Percentiles rank a stretch among this genome's conserved stretches.
Conservation (phyloP, 2,113 vertebrate species). For the Laticauda colubrina region DNA sequence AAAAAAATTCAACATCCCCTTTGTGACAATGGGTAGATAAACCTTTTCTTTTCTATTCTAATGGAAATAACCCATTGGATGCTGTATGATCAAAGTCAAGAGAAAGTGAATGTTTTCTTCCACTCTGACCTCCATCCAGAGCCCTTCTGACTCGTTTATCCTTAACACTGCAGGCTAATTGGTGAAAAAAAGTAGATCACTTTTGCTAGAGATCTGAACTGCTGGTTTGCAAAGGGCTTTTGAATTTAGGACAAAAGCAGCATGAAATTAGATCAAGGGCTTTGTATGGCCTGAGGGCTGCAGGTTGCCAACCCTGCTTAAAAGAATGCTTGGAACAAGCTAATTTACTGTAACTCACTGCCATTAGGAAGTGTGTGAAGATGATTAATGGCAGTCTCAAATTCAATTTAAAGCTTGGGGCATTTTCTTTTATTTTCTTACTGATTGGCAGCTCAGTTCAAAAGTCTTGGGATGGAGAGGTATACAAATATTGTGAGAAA, state of each 20-base stretch:
- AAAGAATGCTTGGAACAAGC: background rate
- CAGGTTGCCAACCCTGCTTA: background rate
- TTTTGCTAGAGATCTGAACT: background rate
- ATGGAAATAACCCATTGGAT: background rate
- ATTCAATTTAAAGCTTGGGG: background rate
- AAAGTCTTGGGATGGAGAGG: background rate
- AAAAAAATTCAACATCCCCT: background rate
- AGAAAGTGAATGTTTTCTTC: background rate
- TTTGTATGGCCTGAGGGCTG: background rate
- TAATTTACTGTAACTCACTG: background rate
- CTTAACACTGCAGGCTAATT: background rate
- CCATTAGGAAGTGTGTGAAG: background rate
- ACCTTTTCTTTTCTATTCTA: background rate
- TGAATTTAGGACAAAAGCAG: background rate
- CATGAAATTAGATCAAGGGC: background rate
- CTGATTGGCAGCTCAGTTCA: background rate
- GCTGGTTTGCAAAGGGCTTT: background rate
- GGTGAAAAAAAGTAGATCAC: background rate
- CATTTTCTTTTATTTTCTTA: background rate
- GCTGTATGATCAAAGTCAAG: background rate
- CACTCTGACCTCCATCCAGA: background rate
- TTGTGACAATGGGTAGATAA: background rate
- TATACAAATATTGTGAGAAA: background rate
- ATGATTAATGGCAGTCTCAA: background rate
- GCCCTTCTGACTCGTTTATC: background rate